Base-by-base conservation (phyloP, 2,797 vertebrate genomes). In the Lutjanus argentimaculatus region DNA sequence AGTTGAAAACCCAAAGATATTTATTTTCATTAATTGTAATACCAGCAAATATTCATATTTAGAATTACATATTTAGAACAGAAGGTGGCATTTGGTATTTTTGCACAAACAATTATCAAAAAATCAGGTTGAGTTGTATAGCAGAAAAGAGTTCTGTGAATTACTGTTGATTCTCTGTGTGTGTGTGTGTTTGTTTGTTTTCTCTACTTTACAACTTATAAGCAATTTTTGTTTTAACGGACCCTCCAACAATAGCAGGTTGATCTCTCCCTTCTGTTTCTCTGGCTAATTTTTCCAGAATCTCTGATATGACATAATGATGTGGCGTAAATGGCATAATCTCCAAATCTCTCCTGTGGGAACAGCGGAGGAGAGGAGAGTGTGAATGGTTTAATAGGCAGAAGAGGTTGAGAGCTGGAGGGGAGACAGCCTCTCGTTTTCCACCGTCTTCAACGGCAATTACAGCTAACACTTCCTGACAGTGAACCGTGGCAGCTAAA, bases 381-480 rank as follows among this genome's bases (percentile, higher is more conserved):
- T 79, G 76, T 81, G 77, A 87, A 55, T 10, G 15, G 51, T 86
- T 77, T 87, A 81, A 85, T 73, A 64, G 84, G 78, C 73, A 72
- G 80, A 70, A 67, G 65, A 78, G 70, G 64, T 40, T 69, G 69
- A 80, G 81, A 72, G 77, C 71, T 80, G 66, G 73, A 77, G 80
- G 80, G 63, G 66, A 72, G 79, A 68, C 72, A 59, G 81, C 64
- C 76, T 84, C 85, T 81, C 19, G 45, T 85, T 84, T 36, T 80
- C 64, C 83, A 48, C 75, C 30, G 59, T 89, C 82, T 83, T 93
- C 87, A 79, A 61, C 57, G 58, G 80, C 92, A 93, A 89, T 93
- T 92, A 90, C 72, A 51, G 67, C 82, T 91, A 93, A 94, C 88
- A 57, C 87, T 86, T 70, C 75, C 89, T 94, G 93, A 92, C 92